Conservation (phyloP, 92 coral and sea anemone genomes). For the Paragorgia papillata region DNA sequence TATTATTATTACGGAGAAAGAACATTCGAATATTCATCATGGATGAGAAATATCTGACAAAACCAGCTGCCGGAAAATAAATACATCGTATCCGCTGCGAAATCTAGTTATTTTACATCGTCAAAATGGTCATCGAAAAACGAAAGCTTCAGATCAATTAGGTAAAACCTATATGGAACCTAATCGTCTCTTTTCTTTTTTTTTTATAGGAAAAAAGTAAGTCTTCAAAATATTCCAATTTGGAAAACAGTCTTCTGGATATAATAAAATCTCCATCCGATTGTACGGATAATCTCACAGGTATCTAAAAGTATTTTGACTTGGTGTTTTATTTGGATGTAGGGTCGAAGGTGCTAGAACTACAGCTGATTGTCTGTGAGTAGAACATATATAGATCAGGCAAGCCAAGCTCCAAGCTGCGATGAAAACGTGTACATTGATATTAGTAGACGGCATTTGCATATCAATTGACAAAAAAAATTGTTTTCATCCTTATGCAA, state of each 20-base stretch:
- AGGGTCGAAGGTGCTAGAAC: not conserved
- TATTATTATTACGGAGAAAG: not conserved
- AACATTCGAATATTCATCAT: not conserved
- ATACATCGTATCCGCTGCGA: conserved; percentile 20
- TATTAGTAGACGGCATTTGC: not conserved
- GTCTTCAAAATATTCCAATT: conserved; percentile 78
- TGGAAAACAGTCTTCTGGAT: conserved; percentile 94
- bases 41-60: conserved; percentile 31
- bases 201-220: conserved; percentile 34
- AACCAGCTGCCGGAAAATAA: conserved; percentile 43
- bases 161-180: no score
- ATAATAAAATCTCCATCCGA: conserved; percentile 96
- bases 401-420: not conserved
- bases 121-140: no score
- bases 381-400: not conserved
- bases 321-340: not conserved
- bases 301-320: conserved; percentile 56
- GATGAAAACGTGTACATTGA: not conserved
- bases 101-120: no score
- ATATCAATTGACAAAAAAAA: not conserved
- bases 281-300: conserved; percentile 92
- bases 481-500: conserved; percentile 38
- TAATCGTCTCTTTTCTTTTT: not conserved
- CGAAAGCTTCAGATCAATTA: no score
- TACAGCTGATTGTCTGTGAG: not conserved